A percentile compares a stretch with the other conserved stretches of the same genome.
Conservation (phyloP, 2,888 invertebrate genomes). For the Drosophila stalkeri region DNA sequence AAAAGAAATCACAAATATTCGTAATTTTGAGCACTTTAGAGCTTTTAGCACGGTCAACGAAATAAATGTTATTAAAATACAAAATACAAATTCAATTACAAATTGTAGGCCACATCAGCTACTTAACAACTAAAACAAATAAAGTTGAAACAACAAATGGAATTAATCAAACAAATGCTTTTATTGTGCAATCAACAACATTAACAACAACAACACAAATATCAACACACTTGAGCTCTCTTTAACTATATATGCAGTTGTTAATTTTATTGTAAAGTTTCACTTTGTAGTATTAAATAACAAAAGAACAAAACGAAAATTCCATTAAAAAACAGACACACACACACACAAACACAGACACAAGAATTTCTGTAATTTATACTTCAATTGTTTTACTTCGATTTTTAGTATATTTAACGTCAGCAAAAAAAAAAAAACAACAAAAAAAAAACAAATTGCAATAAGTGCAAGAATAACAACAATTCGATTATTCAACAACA, state of each 20-base stretch:
- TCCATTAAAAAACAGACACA: slow-evolving; percentile 14
- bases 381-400: slow-evolving; percentile 71
- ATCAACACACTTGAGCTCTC: slow-evolving; percentile 29
- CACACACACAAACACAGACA: slow-evolving; percentile 9
- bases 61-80: slow-evolving; percentile 62
- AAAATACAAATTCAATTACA: slow-evolving; percentile 39
- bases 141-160: slow-evolving; percentile 32
- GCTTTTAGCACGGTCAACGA: slow-evolving; percentile 77
- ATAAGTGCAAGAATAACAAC: slow-evolving; percentile 26
- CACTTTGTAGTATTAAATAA: slow-evolving; percentile 47
- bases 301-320: slow-evolving; percentile 22
- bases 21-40: slow-evolving; percentile 74
- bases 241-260: slow-evolving; percentile 56
- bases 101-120: slow-evolving; percentile 28
- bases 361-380: slow-evolving; percentile 69
- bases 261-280: slow-evolving; percentile 68
- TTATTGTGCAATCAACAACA: slow-evolving; percentile 54
- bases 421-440: slow-evolving; percentile 42
- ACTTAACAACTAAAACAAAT: slow-evolving; percentile 36
- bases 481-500: slow-evolving; percentile 58
- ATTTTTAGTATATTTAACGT: slow-evolving; percentile 63
- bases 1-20: slow-evolving; percentile 37
- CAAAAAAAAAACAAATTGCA: slow-evolving; percentile 15
- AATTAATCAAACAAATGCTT: slow-evolving; percentile 56
- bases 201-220: slow-evolving; percentile 18